These are phyloP conservation scores for Protobothrops mucrosquamatus DNA, from an alignment of 2,113 vertebrate genomes.

Conservation along the genomic window DNA sequence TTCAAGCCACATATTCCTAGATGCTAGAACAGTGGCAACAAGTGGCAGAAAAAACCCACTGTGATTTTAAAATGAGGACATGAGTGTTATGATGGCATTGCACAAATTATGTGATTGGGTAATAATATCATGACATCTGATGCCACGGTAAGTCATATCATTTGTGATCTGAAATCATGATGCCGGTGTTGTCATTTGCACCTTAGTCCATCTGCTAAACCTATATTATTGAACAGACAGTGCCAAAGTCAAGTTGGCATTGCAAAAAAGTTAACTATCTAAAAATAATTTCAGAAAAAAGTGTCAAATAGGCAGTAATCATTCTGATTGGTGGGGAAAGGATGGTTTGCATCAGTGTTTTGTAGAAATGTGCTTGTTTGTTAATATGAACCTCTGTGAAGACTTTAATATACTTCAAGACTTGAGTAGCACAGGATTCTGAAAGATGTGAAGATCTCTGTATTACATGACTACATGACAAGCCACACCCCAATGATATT, in stretches of 20 bases:
- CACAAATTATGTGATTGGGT: background rate
- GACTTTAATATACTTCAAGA: background rate
- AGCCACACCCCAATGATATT: background rate
- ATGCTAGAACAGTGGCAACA: background rate
- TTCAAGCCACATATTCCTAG: background rate
- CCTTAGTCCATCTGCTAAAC: background rate
- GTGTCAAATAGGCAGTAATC: background rate
- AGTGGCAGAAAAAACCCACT: background rate
- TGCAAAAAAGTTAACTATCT: background rate
- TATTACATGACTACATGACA: background rate
- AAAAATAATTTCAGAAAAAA: background rate
- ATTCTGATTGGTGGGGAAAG: background rate
- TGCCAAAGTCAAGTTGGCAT: background rate
- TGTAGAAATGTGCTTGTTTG: background rate
- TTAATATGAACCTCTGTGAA: background rate
- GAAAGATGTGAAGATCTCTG: background rate
- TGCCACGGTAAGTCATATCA: background rate
- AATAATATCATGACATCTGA: background rate
- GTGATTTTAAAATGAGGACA: background rate
- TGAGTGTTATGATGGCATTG: background rate
- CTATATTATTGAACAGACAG: background rate
- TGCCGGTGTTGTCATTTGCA: background rate
- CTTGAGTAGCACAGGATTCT: background rate
- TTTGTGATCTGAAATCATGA: background rate
- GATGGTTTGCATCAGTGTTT: background rate